Percentiles rank a stretch among this genome's conserved stretches.
These are phyloP conservation scores for Poecilia velifera DNA, from an alignment of 2,797 vertebrate species.

Conservation along the genomic window DNA sequence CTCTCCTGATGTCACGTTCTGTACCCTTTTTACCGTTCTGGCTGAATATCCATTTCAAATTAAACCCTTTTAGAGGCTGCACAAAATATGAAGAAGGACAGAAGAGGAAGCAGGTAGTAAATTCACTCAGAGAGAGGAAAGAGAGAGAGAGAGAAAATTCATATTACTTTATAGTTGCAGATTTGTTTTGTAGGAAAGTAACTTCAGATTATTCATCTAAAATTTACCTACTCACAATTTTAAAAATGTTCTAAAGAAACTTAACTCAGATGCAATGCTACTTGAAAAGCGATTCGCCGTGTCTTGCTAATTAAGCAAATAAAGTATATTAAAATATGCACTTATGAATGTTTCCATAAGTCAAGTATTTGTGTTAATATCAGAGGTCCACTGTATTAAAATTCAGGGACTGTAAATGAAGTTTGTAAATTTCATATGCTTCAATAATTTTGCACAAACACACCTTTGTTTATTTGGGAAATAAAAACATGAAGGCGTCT, in stretches of 20 bases:
- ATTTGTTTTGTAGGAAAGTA: not conserved
- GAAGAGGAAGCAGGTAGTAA: constrained; percentile 1
- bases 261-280: not conserved
- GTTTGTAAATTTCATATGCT: not conserved
- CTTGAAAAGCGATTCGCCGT: not conserved
- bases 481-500: too few species aligned
- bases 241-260: not conserved
- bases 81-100: constrained; percentile 22
- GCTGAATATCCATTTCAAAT: constrained; percentile 69
- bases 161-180: not conserved
- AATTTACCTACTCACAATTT: not conserved
- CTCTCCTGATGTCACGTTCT: constrained; percentile 28
- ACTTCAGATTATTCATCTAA: not conserved
- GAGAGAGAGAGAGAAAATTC: not conserved
- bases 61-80: constrained; percentile 60
- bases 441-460: not conserved
- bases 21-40: constrained; percentile 39
- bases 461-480: too few species aligned
- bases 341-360: not conserved
- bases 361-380: not conserved
- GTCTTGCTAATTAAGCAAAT: not conserved
- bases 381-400: not conserved
- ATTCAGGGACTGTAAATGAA: not conserved
- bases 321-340: not conserved
- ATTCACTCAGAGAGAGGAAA: not conserved